These are phyloP conservation scores for Lepisosteus osseus DNA, from an alignment of 2,113 vertebrate genomes.

Conservation along the genomic window DNA sequence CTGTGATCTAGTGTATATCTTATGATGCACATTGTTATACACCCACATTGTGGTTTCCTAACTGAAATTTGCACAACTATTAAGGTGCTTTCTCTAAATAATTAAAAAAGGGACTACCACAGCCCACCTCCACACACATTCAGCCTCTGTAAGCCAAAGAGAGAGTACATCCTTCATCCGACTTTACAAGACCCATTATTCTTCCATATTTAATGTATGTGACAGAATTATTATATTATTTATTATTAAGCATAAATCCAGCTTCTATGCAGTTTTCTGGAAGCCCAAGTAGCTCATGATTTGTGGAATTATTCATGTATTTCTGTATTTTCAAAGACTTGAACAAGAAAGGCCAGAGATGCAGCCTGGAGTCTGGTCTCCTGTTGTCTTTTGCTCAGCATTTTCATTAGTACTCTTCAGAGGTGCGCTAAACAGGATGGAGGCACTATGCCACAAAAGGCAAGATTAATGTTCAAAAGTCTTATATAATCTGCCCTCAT, in stretches of 20 bases:
- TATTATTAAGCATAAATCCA: background rate
- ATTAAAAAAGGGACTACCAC: too few relatives aligned
- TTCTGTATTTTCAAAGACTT: conserved; percentile 11
- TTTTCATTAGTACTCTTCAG: background rate
- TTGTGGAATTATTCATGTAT: conserved; percentile 20
- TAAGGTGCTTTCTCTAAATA: too few relatives aligned
- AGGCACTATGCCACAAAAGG: conserved; percentile 6
- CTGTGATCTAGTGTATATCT: too few relatives aligned
- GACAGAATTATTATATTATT: background rate
- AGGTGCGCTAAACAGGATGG: background rate
- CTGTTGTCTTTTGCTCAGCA: background rate
- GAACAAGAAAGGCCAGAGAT: background rate
- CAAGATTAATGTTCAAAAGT: conserved; percentile 11
- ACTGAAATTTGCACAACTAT: too few relatives aligned
- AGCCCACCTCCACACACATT: too few relatives aligned
- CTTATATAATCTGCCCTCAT: conserved; percentile 1
- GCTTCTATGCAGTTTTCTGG: background rate
- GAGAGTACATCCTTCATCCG: too few relatives aligned
- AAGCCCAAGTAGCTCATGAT: conserved; percentile 5
- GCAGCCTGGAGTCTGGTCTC: background rate
- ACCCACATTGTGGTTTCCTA: too few relatives aligned
- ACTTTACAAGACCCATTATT: too few relatives aligned
- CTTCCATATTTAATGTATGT: too few relatives aligned
- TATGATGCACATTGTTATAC: too few relatives aligned
- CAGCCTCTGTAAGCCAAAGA: too few relatives aligned